Percentiles rank a stretch among this genome's conserved stretches.
These are phyloP conservation scores for Anomalospiza imberbis DNA, from an alignment of 2,797 vertebrate species.

Conservation along the genomic window DNA sequence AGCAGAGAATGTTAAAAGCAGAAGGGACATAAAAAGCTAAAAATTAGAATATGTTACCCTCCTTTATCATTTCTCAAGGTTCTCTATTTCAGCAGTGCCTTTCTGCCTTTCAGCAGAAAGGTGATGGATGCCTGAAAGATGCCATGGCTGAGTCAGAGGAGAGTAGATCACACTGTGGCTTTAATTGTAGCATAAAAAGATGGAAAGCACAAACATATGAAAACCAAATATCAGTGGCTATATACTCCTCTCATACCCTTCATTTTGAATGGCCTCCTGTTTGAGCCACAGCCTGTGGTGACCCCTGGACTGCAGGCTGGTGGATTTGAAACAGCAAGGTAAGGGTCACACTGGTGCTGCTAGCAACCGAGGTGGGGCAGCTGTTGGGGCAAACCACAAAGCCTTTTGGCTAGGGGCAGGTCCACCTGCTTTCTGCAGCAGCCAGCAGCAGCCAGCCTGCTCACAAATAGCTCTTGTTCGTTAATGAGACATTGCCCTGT, in stretches of 20 bases:
- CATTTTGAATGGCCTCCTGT: neutral
- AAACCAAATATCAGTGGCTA: neutral
- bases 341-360: neutral
- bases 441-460: neutral
- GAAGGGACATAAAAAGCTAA: neutral
- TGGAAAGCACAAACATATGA: neutral
- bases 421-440: neutral
- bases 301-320: neutral
- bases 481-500: fast-evolving
- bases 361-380: fast-evolving
- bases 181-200: neutral
- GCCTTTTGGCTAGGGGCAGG: neutral
- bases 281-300: neutral
- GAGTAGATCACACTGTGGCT: neutral
- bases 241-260: neutral
- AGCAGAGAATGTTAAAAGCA: neutral
- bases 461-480: neutral
- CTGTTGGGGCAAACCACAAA: neutral
- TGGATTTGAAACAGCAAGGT: fast-evolving
- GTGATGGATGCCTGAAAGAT: neutral
- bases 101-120: too few species aligned
- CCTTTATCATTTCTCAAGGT: neutral
- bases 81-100: neutral
- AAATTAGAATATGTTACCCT: neutral
- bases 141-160: neutral